Percentiles rank a stretch among this genome's conserved stretches.
Conservation (phyloP, 2,888 invertebrate genomes). For the Shargacucullia verbasci region DNA sequence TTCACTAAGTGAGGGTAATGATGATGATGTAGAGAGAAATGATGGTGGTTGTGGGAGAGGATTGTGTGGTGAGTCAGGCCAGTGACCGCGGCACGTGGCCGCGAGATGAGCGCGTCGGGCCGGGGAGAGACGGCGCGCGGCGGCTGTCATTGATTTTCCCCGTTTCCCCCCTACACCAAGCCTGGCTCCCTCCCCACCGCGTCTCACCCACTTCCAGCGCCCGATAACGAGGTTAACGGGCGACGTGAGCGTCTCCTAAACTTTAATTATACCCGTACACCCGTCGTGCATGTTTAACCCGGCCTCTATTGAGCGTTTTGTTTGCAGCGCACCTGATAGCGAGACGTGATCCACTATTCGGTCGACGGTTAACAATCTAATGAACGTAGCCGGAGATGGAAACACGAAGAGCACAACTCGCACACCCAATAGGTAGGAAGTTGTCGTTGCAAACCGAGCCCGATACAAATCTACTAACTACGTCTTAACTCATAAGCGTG, state of each 20-base stretch:
- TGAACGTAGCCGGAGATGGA: slow-evolving; percentile 75
- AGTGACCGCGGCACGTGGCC: slow-evolving; percentile 88
- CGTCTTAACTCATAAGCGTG: slow-evolving; percentile 67
- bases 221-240: slow-evolving; percentile 90
- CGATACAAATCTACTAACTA: slow-evolving; percentile 74
- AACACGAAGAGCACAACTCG: slow-evolving; percentile 67
- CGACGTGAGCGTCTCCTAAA: slow-evolving; percentile 89
- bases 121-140: slow-evolving; percentile 88
- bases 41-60: slow-evolving; percentile 60
- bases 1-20: slow-evolving; percentile 29
- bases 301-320: slow-evolving; percentile 86
- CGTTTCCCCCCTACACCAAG: slow-evolving; percentile 79
- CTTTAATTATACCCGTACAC: slow-evolving; percentile 89
- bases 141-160: slow-evolving; percentile 89
- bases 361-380: slow-evolving; percentile 77
- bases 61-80: slow-evolving; percentile 78
- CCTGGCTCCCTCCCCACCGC: slow-evolving; percentile 81
- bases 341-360: slow-evolving; percentile 79
- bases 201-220: slow-evolving; percentile 89
- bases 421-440: slow-evolving; percentile 61
- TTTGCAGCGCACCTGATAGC: slow-evolving; percentile 86
- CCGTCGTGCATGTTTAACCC: slow-evolving; percentile 88
- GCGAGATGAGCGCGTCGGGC: slow-evolving; percentile 87
- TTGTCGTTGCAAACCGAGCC: slow-evolving; percentile 58
- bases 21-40: slow-evolving; percentile 48